phyloP scores from a whole-genome alignment of 1,140 invertebrate species.

The Bactericera cockerelli region DNA sequence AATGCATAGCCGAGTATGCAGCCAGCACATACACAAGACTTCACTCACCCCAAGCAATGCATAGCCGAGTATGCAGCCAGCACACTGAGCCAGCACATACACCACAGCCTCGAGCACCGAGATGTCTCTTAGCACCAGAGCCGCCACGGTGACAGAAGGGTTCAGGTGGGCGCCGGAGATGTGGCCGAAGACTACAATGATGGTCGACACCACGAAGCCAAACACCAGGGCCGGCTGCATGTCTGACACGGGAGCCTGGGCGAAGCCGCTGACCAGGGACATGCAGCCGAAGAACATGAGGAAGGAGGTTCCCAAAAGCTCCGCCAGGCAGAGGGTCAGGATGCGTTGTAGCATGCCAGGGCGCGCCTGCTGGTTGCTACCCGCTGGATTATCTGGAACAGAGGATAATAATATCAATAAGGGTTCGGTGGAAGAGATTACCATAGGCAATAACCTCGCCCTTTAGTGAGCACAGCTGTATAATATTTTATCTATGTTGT shows the following conservation, averaged over 20 bases:
- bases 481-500: no score
- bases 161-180: conserved; percentile 32
- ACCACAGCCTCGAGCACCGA: conserved; percentile 32
- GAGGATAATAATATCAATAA: no score
- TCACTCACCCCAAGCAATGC: conserved; percentile 25
- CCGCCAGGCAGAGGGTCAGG: conserved; percentile 20
- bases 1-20: conserved; percentile 26
- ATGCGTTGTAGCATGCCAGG: conserved; percentile 14
- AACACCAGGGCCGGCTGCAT: conserved; percentile 21
- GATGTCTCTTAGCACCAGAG: conserved; percentile 33
- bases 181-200: conserved; percentile 25
- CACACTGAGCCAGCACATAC: conserved; percentile 32
- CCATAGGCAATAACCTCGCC: no score
- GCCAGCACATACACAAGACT: conserved; percentile 31
- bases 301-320: conserved; percentile 21
- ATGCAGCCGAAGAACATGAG: conserved; percentile 25
- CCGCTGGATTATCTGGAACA: no score
- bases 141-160: conserved; percentile 35
- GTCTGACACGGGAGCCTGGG: neutral
- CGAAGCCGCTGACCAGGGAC: conserved; percentile 10
- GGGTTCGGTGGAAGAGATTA: no score
- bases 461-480: no score
- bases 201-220: conserved; percentile 19
- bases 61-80: conserved; percentile 30
- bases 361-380: neutral